These are phyloP conservation scores for Rallus limicola DNA, from an alignment of 2,113 vertebrate species.

Conservation along the genomic window DNA sequence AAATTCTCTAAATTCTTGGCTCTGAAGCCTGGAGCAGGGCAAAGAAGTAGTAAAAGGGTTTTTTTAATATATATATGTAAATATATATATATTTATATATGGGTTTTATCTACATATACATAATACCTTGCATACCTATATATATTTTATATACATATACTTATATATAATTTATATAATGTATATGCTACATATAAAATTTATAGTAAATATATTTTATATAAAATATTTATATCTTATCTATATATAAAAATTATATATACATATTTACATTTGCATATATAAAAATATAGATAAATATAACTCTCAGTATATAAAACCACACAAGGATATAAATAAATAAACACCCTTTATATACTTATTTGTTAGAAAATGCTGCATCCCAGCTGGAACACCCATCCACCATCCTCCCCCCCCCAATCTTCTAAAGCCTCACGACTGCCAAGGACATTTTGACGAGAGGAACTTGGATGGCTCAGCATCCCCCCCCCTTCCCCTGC, in stretches of 20 bases:
- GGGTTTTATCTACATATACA: too few relatives aligned
- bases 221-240: too few relatives aligned
- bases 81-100: not conserved
- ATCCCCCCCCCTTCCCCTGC: not conserved
- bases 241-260: not conserved
- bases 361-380: not conserved
- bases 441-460: slow-evolving; percentile 22
- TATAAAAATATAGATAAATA: not conserved
- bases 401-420: not conserved
- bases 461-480: not conserved
- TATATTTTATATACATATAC: too few relatives aligned
- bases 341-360: not conserved
- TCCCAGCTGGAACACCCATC: not conserved
- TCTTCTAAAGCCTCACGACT: not conserved
- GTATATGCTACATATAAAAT: too few relatives aligned
- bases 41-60: not conserved
- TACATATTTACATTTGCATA: too few relatives aligned
- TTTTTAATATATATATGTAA: not conserved
- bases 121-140: too few relatives aligned
- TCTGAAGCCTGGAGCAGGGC: not conserved
- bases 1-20: not conserved
- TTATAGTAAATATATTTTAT: too few relatives aligned
- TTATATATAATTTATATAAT: too few relatives aligned
- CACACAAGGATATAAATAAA: not conserved
- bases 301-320: not conserved